Evolutionary conservation across 2,113 vertebrate genomes (phyloP).

Genomic region (Leptocoma aspasia): DNA sequence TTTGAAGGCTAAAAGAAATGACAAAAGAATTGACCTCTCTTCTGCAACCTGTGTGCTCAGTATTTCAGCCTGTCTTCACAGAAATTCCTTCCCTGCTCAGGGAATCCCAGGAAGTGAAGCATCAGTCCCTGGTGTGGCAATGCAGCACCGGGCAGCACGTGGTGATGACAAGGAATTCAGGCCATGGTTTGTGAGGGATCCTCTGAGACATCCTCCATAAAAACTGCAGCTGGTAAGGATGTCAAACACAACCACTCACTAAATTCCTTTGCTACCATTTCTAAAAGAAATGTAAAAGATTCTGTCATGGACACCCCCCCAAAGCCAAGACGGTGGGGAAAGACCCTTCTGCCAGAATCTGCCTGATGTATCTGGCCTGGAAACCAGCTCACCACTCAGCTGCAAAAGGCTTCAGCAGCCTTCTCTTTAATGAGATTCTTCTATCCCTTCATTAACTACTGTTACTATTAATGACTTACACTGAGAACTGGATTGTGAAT

Average conservation of each 20-base stretch:
- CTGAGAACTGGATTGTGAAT: neutral
- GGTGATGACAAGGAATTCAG: neutral
- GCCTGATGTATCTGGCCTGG: neutral
- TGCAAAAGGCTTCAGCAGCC: neutral
- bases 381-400: accelerated
- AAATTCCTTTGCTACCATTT: neutral
- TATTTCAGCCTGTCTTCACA: neutral
- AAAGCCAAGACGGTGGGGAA: neutral
- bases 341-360: neutral
- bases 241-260: neutral
- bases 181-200: neutral
- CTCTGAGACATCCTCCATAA: neutral
- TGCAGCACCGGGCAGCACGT: neutral
- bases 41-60: neutral
- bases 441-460: neutral
- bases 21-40: neutral
- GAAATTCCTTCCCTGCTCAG: neutral
- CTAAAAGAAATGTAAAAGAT: neutral
- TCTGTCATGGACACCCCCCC: neutral
- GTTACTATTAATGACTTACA: neutral
- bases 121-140: neutral
- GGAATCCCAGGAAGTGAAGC: neutral
- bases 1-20: neutral
- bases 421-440: neutral
- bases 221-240: neutral